Base-by-base conservation (phyloP, 2,797 vertebrate species). In the Esox lucius region DNA sequence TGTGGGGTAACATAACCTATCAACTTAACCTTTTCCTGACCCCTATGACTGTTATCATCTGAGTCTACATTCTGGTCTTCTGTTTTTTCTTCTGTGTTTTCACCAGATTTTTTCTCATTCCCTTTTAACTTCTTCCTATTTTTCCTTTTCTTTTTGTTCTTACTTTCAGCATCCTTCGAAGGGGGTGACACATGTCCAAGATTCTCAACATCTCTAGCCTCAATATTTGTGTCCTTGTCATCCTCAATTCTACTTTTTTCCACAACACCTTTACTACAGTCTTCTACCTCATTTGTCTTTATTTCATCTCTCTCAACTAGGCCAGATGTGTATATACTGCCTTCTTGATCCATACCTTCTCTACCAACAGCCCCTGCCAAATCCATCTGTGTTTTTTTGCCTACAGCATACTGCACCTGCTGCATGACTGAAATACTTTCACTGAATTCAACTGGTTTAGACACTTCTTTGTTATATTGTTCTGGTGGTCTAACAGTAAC, bases 101-200 rank as follows among this genome's bases (percentile, higher is more conserved):
- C n/a, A 74, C 42, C 15, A 68, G 31, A 24, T 1, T 67, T 42
- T 56, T 22, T 48, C 75, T 88, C 78, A 53, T 84, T 84, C 26
- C 61, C 65, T 81, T 83, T 84, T 26, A 51, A 53, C 39, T 87
- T 89, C 81, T 83, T 91, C 73, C 85, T 91, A 75, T 65, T 87
- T 75, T 78, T 91, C 68, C 64, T 87, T 76, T 89, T 91, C 73
- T 87, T 92, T 82, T 88, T 91, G 77, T 77, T 79, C 77, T 92
- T 90, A 48, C 59, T 81, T 59, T 88, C 80, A 0, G 75, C 67
- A 35, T 90, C 83, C 66, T 78, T 82, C 11, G 68, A 39, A 15
- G 22, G 0, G 69, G 81, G 26, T 24, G 24, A 2, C 0, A 15
- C 16, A 33, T 75, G 78, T 0, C 78, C 69, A n/a, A 22, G 15